Evolutionary conservation across 2,113 vertebrate genomes (phyloP), one percentile per base, ranked within the genome.

Genomic region (Tenebrosternarchus preto): DNA sequence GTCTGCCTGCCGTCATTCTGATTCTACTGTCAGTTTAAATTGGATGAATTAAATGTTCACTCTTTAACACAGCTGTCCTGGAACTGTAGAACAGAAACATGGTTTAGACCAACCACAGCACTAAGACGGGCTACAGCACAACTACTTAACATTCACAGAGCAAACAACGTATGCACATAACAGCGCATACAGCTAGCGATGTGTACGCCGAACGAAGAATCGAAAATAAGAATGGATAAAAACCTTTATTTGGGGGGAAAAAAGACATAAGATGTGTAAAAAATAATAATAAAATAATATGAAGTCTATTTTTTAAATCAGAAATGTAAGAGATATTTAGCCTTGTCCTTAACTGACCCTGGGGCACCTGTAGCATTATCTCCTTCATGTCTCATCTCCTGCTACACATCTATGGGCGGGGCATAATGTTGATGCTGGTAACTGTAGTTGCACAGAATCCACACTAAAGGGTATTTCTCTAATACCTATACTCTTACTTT

Each of bases 281-380:
- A 69, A 77, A 77, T 36, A 33, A 46, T 8, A 55, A 60, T 24
- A 24, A 31, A 72, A 50, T 12, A 50, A 50, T 9, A 50, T 50
- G 43, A 76, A 68, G 66, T 85, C 79, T 85, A 85, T 85, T 85
- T 85, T 85, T 75, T 36, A 59, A 80, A 85, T 9, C 29, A 76
- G 64, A 66, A 59, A 61, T 83, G 70, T 82, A 72, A 59, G 31
- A 33, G 7, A 67, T 22, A 61, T 72, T 78, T 59, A 29, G 16
- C 27, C 50, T 17, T 68, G 9, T 20, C 63, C 29, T 19, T 22
- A n/a, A 5, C 2, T 22, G 19, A 3, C 20, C 56, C 9, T 2
- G 2, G 56, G 19, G 19, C 2, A 22, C n/a, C 56, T n/a, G n/a
- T 22, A 59, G 19, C 4, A 59, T n/a, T 20, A n/a, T 19, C 56